These are phyloP conservation scores for Sinonovacula constricta DNA, from an alignment of 1,140 invertebrate species.

Conservation along the genomic window DNA sequence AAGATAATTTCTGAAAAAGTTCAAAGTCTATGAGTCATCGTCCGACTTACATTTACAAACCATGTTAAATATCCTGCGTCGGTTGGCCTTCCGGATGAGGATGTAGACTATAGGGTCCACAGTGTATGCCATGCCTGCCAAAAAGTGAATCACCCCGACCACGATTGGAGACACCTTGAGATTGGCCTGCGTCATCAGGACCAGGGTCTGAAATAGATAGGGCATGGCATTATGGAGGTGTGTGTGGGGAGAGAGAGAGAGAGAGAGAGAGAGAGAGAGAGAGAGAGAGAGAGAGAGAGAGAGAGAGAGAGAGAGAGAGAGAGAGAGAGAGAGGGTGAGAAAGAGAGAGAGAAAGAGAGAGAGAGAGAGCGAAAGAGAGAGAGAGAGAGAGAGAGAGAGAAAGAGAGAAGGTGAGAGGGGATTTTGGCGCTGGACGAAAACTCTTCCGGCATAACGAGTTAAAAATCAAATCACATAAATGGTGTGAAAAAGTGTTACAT, in stretches of 20 bases:
- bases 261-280: not conserved
- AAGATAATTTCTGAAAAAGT: too few species aligned
- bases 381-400: not conserved
- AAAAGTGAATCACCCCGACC: constrained; percentile 19
- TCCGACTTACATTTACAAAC: constrained; percentile 7
- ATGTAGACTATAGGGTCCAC: constrained; percentile 46
- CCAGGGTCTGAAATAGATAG: constrained; percentile 25
- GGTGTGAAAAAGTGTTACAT: too few species aligned
- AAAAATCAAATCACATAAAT: too few species aligned
- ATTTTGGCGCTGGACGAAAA: too few species aligned
- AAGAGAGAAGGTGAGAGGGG: not conserved
- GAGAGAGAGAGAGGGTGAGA: too few species aligned
- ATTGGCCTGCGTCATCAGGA: constrained; percentile 26
- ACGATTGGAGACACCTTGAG: not conserved
- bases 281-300: not conserved
- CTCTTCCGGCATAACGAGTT: too few species aligned
- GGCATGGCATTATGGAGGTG: not conserved
- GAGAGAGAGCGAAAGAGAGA: too few species aligned
- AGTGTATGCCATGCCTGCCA: constrained; percentile 28
- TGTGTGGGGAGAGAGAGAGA: not conserved
- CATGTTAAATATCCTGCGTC: constrained; percentile 25
- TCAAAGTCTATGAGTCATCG: too few species aligned
- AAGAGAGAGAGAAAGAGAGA: too few species aligned
- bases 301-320: not conserved
- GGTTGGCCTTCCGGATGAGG: constrained; percentile 41